These are phyloP conservation scores for Eueides isabella DNA, from an alignment of 1,140 invertebrate genomes.

Conservation along the genomic window DNA sequence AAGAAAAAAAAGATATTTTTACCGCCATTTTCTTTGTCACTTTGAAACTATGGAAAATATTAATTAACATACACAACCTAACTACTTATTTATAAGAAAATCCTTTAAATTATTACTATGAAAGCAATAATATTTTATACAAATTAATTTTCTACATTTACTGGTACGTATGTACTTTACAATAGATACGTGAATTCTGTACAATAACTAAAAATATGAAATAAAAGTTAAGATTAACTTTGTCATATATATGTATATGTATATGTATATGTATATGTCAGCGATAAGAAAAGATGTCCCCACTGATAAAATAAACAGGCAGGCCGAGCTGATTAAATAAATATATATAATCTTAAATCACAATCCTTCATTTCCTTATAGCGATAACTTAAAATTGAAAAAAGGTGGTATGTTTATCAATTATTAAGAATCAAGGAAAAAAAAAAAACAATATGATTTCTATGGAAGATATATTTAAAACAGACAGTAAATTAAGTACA, in stretches of 20 bases:
- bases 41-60: no score
- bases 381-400: not conserved
- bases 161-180: not conserved
- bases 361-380: not conserved
- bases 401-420: not conserved
- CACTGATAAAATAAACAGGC: not conserved
- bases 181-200: not conserved
- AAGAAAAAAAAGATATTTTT: no score
- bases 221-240: not conserved
- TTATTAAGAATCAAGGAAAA: not conserved
- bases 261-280: not conserved
- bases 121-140: no score
- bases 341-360: not conserved
- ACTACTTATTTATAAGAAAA: no score
- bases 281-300: not conserved
- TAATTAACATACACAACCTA: no score
- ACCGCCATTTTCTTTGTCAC: no score
- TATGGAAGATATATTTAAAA: no score
- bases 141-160: not conserved
- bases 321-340: no score
- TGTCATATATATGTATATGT: not conserved
- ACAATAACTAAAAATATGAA: not conserved
- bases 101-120: no score
- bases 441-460: no score
- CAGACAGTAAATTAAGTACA: no score